These are phyloP conservation scores for Pipa parva DNA, from an alignment of 2,113 vertebrate species.

Conservation along the genomic window DNA sequence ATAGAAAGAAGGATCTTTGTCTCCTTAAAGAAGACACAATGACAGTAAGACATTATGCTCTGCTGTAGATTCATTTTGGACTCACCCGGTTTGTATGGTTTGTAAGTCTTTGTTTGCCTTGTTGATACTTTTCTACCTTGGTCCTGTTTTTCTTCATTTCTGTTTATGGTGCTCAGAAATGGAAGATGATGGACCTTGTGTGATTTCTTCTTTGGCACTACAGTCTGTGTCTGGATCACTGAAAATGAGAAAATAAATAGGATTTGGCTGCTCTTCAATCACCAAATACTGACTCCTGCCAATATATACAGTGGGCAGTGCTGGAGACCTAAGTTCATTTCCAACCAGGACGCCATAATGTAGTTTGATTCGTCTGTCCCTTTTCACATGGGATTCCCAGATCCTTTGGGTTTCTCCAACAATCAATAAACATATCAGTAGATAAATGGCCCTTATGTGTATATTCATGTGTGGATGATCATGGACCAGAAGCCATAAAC, in stretches of 20 bases:
- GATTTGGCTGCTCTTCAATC: not conserved
- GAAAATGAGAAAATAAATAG: not conserved
- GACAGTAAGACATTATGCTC: no score
- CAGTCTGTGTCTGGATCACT: constrained; percentile 19
- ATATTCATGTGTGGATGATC: no score
- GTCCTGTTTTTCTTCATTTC: not conserved
- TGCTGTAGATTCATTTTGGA: not conserved
- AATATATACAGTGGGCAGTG: not conserved
- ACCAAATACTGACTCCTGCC: not conserved
- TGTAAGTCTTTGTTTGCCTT: not conserved
- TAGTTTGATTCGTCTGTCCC: no score
- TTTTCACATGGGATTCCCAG: not conserved
- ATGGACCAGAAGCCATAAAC: no score
- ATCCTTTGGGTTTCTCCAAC: not conserved
- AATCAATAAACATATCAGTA: no score
- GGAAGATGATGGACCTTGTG: constrained; percentile 5
- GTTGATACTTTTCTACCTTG: not conserved
- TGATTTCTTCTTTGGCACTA: constrained; percentile 24
- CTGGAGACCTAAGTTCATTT: not conserved
- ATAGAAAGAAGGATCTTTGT: no score
- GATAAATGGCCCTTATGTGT: no score
- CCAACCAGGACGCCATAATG: no score
- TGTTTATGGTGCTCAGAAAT: not conserved
- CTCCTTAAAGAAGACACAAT: no score
- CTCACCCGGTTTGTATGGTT: not conserved